A percentile compares a stretch with the other conserved stretches of the same genome.
Conservation (phyloP, 35 echinoderm and acorn worm species). For the Acanthaster planci region DNA sequence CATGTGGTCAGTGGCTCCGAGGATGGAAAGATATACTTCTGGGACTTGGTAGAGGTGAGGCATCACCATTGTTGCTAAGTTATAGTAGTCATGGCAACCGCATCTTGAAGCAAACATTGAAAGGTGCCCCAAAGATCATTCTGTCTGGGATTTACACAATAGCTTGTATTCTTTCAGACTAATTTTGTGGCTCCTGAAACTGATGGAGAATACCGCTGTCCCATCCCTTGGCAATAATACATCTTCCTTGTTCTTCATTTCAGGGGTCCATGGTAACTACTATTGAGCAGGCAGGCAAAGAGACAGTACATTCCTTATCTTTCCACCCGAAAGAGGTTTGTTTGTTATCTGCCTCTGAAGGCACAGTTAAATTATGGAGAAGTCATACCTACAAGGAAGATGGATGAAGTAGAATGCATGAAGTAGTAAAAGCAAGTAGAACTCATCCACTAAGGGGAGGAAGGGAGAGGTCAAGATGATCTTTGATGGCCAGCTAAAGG, state of each 20-base stretch:
- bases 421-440: background rate
- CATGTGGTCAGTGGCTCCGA: constrained; percentile 96
- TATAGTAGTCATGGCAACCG: too few species aligned
- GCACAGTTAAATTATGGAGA: constrained; percentile 80
- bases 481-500: background rate
- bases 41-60: constrained; percentile 95
- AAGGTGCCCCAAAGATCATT: too few species aligned
- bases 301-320: constrained; percentile 79
- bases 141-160: background rate
- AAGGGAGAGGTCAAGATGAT: background rate
- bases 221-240: background rate
- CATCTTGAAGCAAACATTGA: too few species aligned
- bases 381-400: constrained; percentile 42
- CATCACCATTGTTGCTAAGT: background rate
- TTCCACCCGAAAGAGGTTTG: constrained; percentile 92
- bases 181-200: background rate
- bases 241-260: constrained; percentile 8
- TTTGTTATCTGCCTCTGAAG: constrained; percentile 80
- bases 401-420: constrained; percentile 18
- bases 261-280: constrained; percentile 86
- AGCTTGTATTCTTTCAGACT: background rate
- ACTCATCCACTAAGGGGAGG: background rate
- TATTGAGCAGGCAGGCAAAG: constrained; percentile 74
- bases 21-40: constrained; percentile 96
- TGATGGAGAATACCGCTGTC: too few species aligned